A percentile compares a stretch with the other conserved stretches of the same genome.
Conservation (phyloP, 2,888 invertebrate species). For the Monopis laevigella region DNA sequence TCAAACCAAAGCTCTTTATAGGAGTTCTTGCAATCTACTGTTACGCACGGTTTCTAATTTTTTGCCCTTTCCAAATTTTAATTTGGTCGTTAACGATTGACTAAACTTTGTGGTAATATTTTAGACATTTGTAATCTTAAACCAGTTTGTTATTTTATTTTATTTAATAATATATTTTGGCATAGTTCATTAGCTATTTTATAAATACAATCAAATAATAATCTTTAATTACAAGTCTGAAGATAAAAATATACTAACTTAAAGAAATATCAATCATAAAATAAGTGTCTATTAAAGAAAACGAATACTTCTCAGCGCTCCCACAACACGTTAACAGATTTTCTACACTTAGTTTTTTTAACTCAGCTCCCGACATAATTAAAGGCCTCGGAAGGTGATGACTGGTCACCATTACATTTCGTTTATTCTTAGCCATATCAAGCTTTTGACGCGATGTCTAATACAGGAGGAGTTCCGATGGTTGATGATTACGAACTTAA, state of each 20-base stretch:
- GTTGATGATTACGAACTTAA: conserved; percentile 48
- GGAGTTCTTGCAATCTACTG: conserved; percentile 1
- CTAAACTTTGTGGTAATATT: background rate
- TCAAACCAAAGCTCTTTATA: conserved; percentile 4
- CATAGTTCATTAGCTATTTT: too few relatives aligned
- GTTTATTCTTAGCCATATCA: conserved; percentile 37
- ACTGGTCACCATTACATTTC: conserved; percentile 45
- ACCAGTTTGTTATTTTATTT: too few relatives aligned
- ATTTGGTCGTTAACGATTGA: background rate
- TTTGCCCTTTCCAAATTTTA: background rate
- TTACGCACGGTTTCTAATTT: conserved; percentile 3
- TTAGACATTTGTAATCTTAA: too few relatives aligned
- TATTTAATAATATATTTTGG: too few relatives aligned
- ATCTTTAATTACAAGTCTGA: too few relatives aligned
- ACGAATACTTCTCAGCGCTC: conserved; percentile 43
- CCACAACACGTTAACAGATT: conserved; percentile 55
- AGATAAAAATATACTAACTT: too few relatives aligned
- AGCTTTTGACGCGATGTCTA: conserved; percentile 33
- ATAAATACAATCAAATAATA: too few relatives aligned
- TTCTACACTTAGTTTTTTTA: conserved; percentile 51
- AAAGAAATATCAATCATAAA: too few relatives aligned
- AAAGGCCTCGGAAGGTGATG: conserved; percentile 51
- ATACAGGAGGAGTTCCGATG: conserved; percentile 21
- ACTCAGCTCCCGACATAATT: conserved; percentile 47
- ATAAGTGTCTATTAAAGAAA: too few relatives aligned